Conservation (phyloP, 2,888 invertebrate genomes). For the Agrotis puta region DNA sequence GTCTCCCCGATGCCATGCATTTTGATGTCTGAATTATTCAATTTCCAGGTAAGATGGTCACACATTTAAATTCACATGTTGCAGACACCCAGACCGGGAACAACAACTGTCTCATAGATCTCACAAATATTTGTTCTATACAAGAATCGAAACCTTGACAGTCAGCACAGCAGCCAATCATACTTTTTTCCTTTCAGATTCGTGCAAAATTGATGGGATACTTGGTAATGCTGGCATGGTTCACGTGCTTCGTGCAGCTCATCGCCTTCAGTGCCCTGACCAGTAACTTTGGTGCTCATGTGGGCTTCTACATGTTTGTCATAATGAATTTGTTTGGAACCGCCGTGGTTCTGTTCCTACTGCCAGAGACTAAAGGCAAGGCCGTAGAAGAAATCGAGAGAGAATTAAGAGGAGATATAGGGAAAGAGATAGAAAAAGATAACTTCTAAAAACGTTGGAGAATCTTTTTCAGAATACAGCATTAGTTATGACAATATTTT, state of each 20-base stretch:
- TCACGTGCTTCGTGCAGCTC: slow-evolving; percentile 70
- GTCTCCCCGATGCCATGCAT: slow-evolving; percentile 74
- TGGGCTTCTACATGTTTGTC: slow-evolving; percentile 78
- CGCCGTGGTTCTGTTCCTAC: slow-evolving; percentile 69
- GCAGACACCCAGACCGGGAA: no score
- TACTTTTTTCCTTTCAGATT: slow-evolving; percentile 69
- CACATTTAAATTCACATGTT: no score
- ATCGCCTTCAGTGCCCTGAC: slow-evolving; percentile 66
- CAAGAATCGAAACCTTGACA: no score
- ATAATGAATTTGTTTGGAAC: slow-evolving; percentile 75
- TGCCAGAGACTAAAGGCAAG: slow-evolving; percentile 86
- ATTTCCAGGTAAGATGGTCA: slow-evolving; percentile 72
- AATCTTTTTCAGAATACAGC: background rate
- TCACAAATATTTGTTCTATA: no score
- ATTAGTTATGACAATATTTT: slow-evolving; percentile 34
- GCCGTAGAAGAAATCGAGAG: slow-evolving; percentile 77
- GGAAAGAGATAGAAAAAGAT: slow-evolving; percentile 7
- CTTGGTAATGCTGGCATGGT: slow-evolving; percentile 72
- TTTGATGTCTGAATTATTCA: slow-evolving; percentile 78
- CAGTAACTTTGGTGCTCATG: slow-evolving; percentile 74
- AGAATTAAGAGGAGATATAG: slow-evolving; percentile 48
- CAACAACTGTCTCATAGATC: no score
- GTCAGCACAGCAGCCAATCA: background rate
- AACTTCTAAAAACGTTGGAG: background rate
- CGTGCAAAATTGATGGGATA: slow-evolving; percentile 75